Evolutionary conservation across 2,113 vertebrate species (phyloP), one percentile per base, ranked within the genome.

Genomic region (Illadopsis cleaveri): DNA sequence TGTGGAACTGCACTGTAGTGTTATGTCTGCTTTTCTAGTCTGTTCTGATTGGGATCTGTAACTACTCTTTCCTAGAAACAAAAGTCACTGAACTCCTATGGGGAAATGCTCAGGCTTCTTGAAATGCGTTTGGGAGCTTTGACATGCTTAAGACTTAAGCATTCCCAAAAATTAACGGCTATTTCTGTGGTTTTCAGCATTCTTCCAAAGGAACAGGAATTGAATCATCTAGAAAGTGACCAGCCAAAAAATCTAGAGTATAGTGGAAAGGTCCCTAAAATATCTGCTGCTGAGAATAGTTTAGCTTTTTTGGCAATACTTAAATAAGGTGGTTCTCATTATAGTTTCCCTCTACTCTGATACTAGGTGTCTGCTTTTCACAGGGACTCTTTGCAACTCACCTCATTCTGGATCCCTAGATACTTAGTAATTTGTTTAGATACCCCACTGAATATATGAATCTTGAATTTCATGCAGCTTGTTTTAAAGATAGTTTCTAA

Each of bases 121-220:
- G 60, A 95, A 96, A 89, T 80, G 54, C 24, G 45, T 84, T 70
- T 89, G 69, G 23, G 93, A 91, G 33, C 44, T 82, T 71, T 75
- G 68, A 92, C 60, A 51, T 68, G 37, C 83, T 83, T 58, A 64
- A 78, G 72, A 71, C 33, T 93, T 73, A 71, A 93, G 24, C 56
- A 86, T 86, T 94, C 47, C 60, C 77, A 60, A 86, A 92, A 69
- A 86, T 78, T 93, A 89, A 77, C 0, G 3, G 27, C 47, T 78
- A 9, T 92, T 92, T 77, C 56, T 94, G 94, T 92, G 94, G 86
- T 92, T 96, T 96, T 83, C 77, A 89, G 50, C 47, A 53, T 90
- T 65, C 12, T 69, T 95, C 66, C 78, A 93, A 85, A 87, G 73
- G 27, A 96, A 77, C 31, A 80, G 68, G 68, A 86, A 86, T 72